Conservation (phyloP, 2,113 vertebrate species). For the Gracilinanus agilis region DNA sequence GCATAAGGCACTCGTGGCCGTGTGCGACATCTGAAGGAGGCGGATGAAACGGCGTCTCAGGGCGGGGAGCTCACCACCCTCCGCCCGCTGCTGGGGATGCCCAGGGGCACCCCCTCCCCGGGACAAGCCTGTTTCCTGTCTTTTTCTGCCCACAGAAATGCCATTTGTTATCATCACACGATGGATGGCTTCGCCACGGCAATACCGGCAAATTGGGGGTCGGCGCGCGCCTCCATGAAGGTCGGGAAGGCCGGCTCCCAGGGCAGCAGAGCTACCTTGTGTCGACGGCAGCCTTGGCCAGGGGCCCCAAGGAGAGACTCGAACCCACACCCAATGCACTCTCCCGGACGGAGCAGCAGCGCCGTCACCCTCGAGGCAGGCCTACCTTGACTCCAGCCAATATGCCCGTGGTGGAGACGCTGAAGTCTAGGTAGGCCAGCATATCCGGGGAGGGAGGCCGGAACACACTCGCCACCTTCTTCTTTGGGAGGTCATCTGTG, state of each 20-base stretch:
- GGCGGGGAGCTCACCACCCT: not conserved
- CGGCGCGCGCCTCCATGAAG: too few relatives aligned
- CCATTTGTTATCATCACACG: too few relatives aligned
- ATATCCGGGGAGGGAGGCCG: conserved; percentile 93
- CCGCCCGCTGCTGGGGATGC: not conserved
- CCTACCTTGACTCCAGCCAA: conserved; percentile 96
- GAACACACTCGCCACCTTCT: conserved; percentile 91
- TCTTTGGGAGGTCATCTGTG: conserved; percentile 96
- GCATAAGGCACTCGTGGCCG: conserved; percentile 97
- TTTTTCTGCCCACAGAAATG: not conserved
- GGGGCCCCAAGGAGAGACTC: not conserved
- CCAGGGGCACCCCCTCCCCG: not conserved
- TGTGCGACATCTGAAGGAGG: conserved; percentile 93
- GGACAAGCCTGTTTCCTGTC: not conserved
- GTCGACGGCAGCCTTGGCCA: too few relatives aligned
- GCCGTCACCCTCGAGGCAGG: not conserved
- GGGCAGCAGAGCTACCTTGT: too few relatives aligned
- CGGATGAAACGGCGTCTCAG: not conserved
- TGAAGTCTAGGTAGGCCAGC: conserved; percentile 97
- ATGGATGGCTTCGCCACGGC: too few relatives aligned
- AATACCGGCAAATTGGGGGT: too few relatives aligned
- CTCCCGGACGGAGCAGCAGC: too few relatives aligned
- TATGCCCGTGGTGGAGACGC: conserved; percentile 97
- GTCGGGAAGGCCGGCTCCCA: too few relatives aligned
- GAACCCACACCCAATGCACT: not conserved